Evolutionary conservation across 2,113 vertebrate genomes (phyloP).

Genomic region (Typhlomys cinereus): DNA sequence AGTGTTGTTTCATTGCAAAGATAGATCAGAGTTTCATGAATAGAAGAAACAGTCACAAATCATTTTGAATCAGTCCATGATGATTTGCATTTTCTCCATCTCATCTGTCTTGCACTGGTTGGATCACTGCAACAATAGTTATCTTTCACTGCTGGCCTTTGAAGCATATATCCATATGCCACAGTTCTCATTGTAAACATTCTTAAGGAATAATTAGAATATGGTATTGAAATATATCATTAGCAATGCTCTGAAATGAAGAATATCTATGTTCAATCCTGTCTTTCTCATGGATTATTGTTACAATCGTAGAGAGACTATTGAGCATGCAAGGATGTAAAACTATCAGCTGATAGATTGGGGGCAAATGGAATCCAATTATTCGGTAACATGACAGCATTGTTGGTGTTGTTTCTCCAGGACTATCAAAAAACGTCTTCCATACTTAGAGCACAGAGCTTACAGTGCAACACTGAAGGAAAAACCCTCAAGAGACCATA

Average conservation of each 20-base stretch:
- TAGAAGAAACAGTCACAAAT: neutral
- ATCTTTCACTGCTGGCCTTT: neutral
- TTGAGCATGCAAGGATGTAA: neutral
- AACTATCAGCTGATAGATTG: neutral
- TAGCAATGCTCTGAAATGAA: neutral
- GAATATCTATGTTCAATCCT: fast-evolving
- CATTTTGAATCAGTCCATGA: neutral
- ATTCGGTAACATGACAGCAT: neutral
- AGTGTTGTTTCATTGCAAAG: neutral
- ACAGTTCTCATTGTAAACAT: neutral
- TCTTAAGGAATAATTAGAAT: neutral
- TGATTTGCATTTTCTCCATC: neutral
- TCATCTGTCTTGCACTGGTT: neutral
- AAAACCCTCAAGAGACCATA: neutral
- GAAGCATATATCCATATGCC: too few species aligned
- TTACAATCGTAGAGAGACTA: neutral
- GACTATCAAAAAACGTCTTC: neutral
- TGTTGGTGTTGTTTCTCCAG: neutral
- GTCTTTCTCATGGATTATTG: neutral
- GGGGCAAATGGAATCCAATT: neutral
- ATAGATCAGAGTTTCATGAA: neutral
- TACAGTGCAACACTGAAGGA: fast-evolving
- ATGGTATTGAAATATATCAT: neutral
- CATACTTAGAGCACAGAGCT: too few species aligned
- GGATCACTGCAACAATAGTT: neutral